These are phyloP conservation scores for Eudyptes chrysolophus DNA, from an alignment of 2,113 vertebrate species.

Conservation along the genomic window DNA sequence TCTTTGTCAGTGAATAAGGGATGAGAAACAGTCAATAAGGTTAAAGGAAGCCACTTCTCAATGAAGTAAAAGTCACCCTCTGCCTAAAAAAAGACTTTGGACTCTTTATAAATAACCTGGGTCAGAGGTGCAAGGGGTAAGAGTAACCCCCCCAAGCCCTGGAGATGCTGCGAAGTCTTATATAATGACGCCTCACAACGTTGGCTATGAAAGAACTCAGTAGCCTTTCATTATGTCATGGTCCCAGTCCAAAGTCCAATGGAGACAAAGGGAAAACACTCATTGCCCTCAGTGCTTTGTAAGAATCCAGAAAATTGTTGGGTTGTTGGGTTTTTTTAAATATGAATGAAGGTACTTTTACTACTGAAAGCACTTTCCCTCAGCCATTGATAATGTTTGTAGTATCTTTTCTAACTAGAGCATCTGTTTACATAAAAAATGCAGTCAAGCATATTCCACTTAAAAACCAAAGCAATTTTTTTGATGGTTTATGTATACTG, in stretches of 20 bases:
- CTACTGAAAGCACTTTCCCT: slow-evolving; percentile 39
- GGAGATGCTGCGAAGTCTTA: background rate
- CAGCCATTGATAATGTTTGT: slow-evolving; percentile 30
- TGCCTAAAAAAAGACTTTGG: background rate
- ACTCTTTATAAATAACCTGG: background rate
- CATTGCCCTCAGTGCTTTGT: background rate
- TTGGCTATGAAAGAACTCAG: background rate
- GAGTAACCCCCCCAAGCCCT: background rate
- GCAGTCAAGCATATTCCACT: slow-evolving; percentile 6
- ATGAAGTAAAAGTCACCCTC: background rate
- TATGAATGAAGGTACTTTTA: slow-evolving; percentile 54
- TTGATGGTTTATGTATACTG: background rate
- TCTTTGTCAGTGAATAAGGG: background rate
- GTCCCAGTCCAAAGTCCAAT: background rate
- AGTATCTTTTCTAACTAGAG: slow-evolving; percentile 34
- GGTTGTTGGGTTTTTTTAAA: background rate
- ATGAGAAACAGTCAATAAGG: background rate
- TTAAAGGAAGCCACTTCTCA: background rate
- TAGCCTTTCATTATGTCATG: background rate
- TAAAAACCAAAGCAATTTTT: slow-evolving; percentile 28
- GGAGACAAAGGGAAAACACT: background rate
- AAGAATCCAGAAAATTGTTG: background rate
- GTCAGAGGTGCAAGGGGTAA: background rate
- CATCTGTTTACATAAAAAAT: slow-evolving; percentile 52
- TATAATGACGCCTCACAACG: background rate